Evolutionary conservation across 2,888 invertebrate species (phyloP).

Genomic region (Eurytoma adleriae): DNA sequence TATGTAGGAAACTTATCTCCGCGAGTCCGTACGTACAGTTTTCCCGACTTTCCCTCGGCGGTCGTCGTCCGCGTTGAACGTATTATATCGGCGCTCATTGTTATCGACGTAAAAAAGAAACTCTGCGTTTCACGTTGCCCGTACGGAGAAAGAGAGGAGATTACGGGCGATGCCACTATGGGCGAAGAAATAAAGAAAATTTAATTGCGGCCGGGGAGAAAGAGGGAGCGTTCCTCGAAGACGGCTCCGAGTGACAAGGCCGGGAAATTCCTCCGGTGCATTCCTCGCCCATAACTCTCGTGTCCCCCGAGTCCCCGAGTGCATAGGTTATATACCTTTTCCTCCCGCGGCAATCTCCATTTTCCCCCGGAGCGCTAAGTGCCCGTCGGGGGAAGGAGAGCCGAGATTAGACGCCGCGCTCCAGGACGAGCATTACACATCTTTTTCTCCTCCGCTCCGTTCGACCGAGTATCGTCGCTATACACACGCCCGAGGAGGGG

Average conservation of each 20-base stretch:
- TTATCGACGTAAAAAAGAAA: slow-evolving; percentile 6
- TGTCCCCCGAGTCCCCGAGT: slow-evolving; percentile 42
- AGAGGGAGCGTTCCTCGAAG: slow-evolving; percentile 40
- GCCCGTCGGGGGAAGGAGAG: neutral
- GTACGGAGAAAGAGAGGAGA: slow-evolving; percentile 1
- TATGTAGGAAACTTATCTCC: neutral
- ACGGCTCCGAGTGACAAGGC: slow-evolving; percentile 42
- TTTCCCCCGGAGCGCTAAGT: slow-evolving; percentile 28
- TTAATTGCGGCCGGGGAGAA: slow-evolving; percentile 55
- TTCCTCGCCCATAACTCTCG: slow-evolving; percentile 56
- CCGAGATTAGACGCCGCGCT: neutral
- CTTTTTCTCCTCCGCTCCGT: neutral
- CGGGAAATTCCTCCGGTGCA: slow-evolving; percentile 58
- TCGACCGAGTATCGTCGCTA: neutral
- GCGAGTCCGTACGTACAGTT: neutral
- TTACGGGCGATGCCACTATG: neutral
- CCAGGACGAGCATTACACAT: too few relatives aligned
- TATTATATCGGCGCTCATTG: neutral
- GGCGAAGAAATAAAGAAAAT: slow-evolving; percentile 35
- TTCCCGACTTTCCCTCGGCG: slow-evolving; percentile 28
- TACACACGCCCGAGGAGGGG: neutral
- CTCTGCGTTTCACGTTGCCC: neutral
- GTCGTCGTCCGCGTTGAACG: neutral
- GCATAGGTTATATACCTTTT: slow-evolving; percentile 18
- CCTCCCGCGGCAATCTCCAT: neutral